Percentiles rank a stretch among this genome's conserved stretches.
Conservation (phyloP, 1,140 invertebrate species). For the Drosophila dunni region DNA sequence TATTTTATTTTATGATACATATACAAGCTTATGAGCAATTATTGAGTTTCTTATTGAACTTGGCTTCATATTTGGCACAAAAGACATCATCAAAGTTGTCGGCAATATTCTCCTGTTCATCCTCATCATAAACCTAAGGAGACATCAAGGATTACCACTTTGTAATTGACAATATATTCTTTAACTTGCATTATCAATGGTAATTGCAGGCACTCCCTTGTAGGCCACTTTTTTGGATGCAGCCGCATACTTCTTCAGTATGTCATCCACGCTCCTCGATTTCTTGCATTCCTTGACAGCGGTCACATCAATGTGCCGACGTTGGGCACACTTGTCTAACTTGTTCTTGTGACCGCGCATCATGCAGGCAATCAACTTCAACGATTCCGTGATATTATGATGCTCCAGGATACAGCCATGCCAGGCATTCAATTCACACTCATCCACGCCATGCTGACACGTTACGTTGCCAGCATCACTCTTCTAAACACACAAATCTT, state of each 20-base stretch:
- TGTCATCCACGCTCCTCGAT: slow-evolving; percentile 41
- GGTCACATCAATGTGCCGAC: slow-evolving; percentile 51
- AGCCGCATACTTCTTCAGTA: slow-evolving; percentile 53
- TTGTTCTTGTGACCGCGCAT: slow-evolving; percentile 58
- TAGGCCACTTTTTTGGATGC: slow-evolving; percentile 27
- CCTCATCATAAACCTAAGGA: slow-evolving; percentile 22
- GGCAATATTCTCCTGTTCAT: slow-evolving; percentile 30
- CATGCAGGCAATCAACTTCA: slow-evolving; percentile 76
- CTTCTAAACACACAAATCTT: slow-evolving; percentile 6
- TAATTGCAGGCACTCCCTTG: slow-evolving; percentile 53
- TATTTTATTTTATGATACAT: neutral
- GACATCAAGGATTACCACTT: neutral
- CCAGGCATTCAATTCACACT: slow-evolving; percentile 79
- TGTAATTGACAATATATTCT: neutral
- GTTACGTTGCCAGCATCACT: slow-evolving; percentile 29
- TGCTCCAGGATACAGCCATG: slow-evolving; percentile 81
- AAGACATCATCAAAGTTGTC: slow-evolving; percentile 53
- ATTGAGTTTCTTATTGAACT: slow-evolving; percentile 48
- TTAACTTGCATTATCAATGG: slow-evolving; percentile 53
- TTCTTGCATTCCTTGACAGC: slow-evolving; percentile 52
- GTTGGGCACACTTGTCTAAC: slow-evolving; percentile 51
- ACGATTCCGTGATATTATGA: slow-evolving; percentile 44
- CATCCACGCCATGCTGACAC: slow-evolving; percentile 72
- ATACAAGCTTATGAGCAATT: slow-evolving; percentile 6
- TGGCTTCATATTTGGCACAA: slow-evolving; percentile 54